Evolutionary conservation across 2,888 invertebrate species (phyloP).

Genomic region (Aleiodes leptofemur): DNA sequence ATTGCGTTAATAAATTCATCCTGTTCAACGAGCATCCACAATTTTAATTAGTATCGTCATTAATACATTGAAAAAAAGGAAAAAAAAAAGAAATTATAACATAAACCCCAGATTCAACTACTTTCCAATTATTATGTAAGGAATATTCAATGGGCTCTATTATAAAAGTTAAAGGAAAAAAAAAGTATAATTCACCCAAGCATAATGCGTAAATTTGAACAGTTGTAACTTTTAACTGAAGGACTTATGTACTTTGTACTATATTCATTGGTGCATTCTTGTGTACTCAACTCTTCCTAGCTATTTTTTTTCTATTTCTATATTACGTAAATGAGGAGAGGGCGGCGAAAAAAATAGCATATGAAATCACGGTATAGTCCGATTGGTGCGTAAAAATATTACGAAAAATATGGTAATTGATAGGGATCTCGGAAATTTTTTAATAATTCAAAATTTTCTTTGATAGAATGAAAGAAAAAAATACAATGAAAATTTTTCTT

Average conservation of each 20-base stretch:
- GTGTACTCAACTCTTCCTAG: constrained; percentile 57
- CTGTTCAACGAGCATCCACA: constrained; percentile 64
- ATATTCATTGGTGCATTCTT: constrained; percentile 48
- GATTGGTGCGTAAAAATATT: constrained; percentile 46
- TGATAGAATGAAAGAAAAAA: constrained; percentile 9
- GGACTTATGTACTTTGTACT: constrained; percentile 21
- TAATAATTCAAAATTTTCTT: constrained; percentile 13
- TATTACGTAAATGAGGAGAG: constrained; percentile 56
- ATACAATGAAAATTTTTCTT: constrained; percentile 2
- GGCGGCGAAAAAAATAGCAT: constrained; percentile 46
- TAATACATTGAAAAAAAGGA: constrained; percentile 57
- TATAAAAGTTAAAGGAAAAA: constrained; percentile 59
- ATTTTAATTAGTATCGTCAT: constrained; percentile 66
- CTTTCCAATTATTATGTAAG: constrained; percentile 72
- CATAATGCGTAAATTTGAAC: constrained; percentile 66
- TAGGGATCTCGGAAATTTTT: constrained; percentile 29
- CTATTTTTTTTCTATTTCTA: constrained; percentile 47
- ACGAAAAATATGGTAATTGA: constrained; percentile 45
- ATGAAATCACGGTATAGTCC: constrained; percentile 31
- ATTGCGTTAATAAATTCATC: constrained; percentile 55
- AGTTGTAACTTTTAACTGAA: constrained; percentile 16
- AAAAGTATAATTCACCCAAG: constrained; percentile 48
- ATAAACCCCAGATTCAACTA: constrained; percentile 62
- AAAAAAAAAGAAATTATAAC: constrained; percentile 62
- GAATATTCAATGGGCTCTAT: constrained; percentile 63